phyloP scores from a whole-genome alignment of 2,888 invertebrate genomes.

The Flexamia atlantica region DNA sequence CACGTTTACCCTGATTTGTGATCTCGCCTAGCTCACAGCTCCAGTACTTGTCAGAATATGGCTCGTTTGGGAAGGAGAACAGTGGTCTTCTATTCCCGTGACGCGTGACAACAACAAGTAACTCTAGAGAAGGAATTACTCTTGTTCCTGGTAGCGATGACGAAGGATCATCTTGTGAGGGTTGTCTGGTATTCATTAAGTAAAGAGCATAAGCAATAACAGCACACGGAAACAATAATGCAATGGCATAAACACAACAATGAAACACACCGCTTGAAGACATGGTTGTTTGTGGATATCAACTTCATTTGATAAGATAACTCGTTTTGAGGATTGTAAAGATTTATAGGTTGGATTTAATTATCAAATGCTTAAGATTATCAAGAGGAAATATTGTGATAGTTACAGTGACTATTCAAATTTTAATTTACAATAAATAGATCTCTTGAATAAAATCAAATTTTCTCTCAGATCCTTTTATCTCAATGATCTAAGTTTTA shows the following conservation, averaged over 20 bases:
- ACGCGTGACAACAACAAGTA: not conserved
- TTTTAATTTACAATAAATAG: no score
- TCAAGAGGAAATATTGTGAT: not conserved
- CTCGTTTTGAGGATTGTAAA: not conserved
- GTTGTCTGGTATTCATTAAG: not conserved
- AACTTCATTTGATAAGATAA: not conserved
- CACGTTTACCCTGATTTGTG: not conserved
- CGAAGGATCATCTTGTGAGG: not conserved
- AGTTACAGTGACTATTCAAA: no score
- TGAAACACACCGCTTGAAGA: not conserved
- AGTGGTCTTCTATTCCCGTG: conserved; percentile 7
- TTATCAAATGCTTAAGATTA: not conserved
- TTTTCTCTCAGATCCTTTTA: no score
- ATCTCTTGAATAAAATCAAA: no score
- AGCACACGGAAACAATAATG: not conserved
- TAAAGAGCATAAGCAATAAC: not conserved
- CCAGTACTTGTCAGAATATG: not conserved
- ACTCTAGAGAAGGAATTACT: not conserved
- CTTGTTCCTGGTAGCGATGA: not conserved
- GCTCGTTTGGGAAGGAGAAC: conserved; percentile 16
- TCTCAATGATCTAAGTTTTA: no score
- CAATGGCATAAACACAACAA: not conserved
- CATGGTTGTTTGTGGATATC: not conserved
- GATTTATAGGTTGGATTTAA: not conserved
- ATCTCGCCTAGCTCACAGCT: not conserved